Conservation (phyloP, 2,113 vertebrate genomes). For the Tamias sibiricus region DNA sequence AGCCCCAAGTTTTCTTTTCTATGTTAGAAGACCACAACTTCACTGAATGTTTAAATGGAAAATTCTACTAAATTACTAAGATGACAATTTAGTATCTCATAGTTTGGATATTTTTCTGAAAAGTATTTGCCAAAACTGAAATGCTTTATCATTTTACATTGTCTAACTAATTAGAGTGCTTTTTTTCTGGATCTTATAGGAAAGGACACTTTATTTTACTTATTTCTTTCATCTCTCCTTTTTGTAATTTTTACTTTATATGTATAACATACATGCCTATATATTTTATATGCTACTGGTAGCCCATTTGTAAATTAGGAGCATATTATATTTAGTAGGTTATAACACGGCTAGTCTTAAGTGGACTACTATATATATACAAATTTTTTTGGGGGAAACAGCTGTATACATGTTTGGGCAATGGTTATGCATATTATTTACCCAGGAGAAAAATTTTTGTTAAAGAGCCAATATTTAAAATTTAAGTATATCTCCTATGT, state of each 20-base stretch:
- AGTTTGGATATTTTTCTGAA: constrained; percentile 53
- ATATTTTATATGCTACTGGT: constrained; percentile 73
- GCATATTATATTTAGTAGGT: constrained; percentile 60
- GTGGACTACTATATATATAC: constrained; percentile 62
- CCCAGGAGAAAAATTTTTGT: constrained; percentile 59
- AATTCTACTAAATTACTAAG: constrained; percentile 30
- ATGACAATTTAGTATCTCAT: constrained; percentile 18
- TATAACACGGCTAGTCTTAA: constrained; percentile 64
- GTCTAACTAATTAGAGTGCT: constrained; percentile 37
- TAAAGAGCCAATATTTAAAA: constrained; percentile 67
- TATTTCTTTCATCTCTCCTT: constrained; percentile 51
- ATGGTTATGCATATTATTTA: constrained; percentile 68
- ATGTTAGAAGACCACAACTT: not conserved
- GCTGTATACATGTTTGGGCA: constrained; percentile 66
- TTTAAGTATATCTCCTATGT: constrained; percentile 65
- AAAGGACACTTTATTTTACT: constrained; percentile 48
- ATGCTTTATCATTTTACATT: constrained; percentile 34
- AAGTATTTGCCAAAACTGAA: constrained; percentile 63
- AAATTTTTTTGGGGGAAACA: constrained; percentile 59
- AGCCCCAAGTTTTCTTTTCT: too few species aligned
- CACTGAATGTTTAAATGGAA: constrained; percentile 34
- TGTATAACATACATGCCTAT: constrained; percentile 66
- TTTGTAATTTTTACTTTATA: constrained; percentile 77
- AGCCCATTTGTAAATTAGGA: constrained; percentile 77
- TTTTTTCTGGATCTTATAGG: constrained; percentile 47